A percentile compares a stretch with the other conserved stretches of the same genome.
These are phyloP conservation scores for Allolobophora icterica DNA, from an alignment of 2,888 invertebrate genomes.

Conservation along the genomic window DNA sequence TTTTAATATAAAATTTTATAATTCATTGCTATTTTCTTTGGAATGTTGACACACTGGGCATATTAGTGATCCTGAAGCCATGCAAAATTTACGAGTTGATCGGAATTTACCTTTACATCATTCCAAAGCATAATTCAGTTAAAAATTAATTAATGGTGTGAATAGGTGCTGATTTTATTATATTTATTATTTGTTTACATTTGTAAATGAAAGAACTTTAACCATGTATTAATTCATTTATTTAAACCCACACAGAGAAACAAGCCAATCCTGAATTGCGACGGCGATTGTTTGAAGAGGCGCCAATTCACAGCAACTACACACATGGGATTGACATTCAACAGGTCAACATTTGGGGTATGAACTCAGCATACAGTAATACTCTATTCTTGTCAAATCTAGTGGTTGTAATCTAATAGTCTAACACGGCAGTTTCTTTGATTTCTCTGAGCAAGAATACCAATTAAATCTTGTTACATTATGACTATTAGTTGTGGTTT, in stretches of 20 bases:
- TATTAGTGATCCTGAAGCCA: background rate
- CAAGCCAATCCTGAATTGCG: background rate
- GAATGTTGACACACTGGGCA: background rate
- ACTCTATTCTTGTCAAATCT: background rate
- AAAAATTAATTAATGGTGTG: background rate
- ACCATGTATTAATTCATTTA: background rate
- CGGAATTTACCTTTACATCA: background rate
- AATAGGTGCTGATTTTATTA: no score
- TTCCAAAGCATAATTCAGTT: background rate
- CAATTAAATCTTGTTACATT: no score
- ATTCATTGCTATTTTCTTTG: background rate
- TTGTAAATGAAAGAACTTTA: background rate
- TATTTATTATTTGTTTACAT: background rate
- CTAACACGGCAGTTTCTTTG: no score
- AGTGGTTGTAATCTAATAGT: background rate
- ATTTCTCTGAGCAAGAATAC: no score
- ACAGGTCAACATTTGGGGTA: constrained; percentile 69
- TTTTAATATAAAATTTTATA: no score
- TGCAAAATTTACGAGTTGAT: no score
- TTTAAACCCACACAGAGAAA: background rate
- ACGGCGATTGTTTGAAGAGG: constrained; percentile 6
- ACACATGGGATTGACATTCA: constrained; percentile 75
- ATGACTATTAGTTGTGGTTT: no score
- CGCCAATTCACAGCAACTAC: constrained; percentile 63
- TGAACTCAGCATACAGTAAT: background rate